Conservation (phyloP, 2,888 invertebrate species). For the Conus canariensis region DNA sequence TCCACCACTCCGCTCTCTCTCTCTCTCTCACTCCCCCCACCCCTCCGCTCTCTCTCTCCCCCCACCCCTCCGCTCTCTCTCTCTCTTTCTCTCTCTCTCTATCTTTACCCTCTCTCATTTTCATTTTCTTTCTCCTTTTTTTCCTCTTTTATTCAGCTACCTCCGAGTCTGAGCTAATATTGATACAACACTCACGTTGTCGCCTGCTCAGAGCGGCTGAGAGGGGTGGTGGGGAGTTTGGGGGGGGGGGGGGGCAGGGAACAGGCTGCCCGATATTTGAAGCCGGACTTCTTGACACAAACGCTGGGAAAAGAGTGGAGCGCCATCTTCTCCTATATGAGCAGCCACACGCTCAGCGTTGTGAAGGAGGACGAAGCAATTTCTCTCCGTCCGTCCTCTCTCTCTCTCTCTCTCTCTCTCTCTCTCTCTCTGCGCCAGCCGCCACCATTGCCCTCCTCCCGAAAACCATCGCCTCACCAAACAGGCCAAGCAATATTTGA, state of each 20-base stretch:
- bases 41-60: too few species aligned
- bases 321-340: too few species aligned
- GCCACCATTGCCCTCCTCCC: neutral
- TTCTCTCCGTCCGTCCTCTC: neutral
- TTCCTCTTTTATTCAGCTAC: neutral
- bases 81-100: neutral
- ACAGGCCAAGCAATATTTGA: conserved; percentile 44
- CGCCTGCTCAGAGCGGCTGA: neutral
- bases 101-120: too few species aligned
- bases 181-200: conserved; percentile 27
- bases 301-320: too few species aligned
- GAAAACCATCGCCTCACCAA: neutral
- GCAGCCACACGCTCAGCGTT: too few species aligned
- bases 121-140: too few species aligned
- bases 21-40: too few species aligned
- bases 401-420: too few species aligned
- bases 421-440: too few species aligned
- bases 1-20: neutral
- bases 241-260: neutral
- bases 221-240: neutral
- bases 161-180: conserved; percentile 25
- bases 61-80: neutral
- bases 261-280: too few species aligned
- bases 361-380: too few species aligned
- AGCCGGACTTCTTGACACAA: too few species aligned